phyloP scores from a whole-genome alignment of 2,797 vertebrate species.

The Coilia nasus region DNA sequence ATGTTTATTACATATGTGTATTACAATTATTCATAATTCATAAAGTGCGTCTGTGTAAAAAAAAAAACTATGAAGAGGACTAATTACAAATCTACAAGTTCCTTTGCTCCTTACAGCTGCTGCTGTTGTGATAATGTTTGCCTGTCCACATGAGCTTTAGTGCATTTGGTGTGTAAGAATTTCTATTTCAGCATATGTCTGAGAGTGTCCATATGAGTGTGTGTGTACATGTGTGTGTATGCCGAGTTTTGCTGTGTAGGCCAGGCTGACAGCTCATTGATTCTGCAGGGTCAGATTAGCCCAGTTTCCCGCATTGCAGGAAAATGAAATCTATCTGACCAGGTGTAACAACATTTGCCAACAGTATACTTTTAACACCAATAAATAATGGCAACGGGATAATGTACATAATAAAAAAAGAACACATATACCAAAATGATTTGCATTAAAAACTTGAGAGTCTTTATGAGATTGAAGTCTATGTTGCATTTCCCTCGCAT shows the following conservation, averaged over 20 bases:
- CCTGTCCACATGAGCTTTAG: background rate
- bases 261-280: background rate
- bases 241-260: slow-evolving; percentile 33
- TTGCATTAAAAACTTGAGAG: slow-evolving; percentile 48
- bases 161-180: slow-evolving; percentile 16
- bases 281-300: slow-evolving; percentile 14
- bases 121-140: slow-evolving; percentile 1
- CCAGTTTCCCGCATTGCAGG: slow-evolving; percentile 39
- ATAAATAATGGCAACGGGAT: slow-evolving; percentile 74
- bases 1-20: slow-evolving; percentile 39
- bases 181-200: background rate
- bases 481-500: background rate
- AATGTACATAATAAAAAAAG: slow-evolving; percentile 55
- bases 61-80: slow-evolving; percentile 47
- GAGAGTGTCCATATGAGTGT: slow-evolving; percentile 46
- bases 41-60: slow-evolving; percentile 77
- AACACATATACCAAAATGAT: slow-evolving; percentile 44
- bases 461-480: background rate
- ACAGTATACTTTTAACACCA: slow-evolving; percentile 55
- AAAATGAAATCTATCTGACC: background rate
- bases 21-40: slow-evolving; percentile 46
- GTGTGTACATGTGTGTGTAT: slow-evolving; percentile 32
- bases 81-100: slow-evolving; percentile 53
- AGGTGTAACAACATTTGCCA: slow-evolving; percentile 13
- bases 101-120: slow-evolving; percentile 33